Conservation (phyloP, 2,797 vertebrate genomes). For the Heteromormyrus szaboi region DNA sequence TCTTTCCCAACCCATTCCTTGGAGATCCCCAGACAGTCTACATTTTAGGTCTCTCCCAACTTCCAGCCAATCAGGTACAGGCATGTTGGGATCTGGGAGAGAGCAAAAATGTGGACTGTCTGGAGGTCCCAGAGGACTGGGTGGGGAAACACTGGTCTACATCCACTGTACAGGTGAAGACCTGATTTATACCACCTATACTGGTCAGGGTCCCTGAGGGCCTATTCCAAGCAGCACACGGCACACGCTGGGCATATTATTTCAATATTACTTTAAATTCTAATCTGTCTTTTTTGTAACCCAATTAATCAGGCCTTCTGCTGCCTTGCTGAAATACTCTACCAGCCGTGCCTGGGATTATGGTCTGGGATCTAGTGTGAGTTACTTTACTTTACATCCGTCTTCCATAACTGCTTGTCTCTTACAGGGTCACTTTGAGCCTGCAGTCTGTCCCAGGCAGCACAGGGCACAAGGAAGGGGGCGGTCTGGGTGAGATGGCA, state of each 20-base stretch:
- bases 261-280: neutral
- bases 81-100: neutral
- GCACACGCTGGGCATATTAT: neutral
- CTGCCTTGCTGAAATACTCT: neutral
- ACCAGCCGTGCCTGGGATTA: neutral
- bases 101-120: neutral
- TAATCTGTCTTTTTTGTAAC: neutral
- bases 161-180: neutral
- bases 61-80: neutral
- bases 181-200: neutral
- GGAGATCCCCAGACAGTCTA: neutral
- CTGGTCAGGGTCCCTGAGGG: neutral
- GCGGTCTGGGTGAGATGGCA: neutral
- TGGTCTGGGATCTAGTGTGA: neutral
- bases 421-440: neutral
- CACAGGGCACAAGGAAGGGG: neutral
- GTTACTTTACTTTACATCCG: neutral
- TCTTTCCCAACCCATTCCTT: neutral
- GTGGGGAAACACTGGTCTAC: neutral
- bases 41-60: neutral
- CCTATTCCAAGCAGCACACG: neutral
- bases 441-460: neutral
- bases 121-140: neutral
- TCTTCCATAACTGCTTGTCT: neutral
- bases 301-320: neutral